Evolutionary conservation across 92 coral and sea anemone species (phyloP), one percentile per base, ranked within the genome.

Genomic region (Muricea muricata): DNA sequence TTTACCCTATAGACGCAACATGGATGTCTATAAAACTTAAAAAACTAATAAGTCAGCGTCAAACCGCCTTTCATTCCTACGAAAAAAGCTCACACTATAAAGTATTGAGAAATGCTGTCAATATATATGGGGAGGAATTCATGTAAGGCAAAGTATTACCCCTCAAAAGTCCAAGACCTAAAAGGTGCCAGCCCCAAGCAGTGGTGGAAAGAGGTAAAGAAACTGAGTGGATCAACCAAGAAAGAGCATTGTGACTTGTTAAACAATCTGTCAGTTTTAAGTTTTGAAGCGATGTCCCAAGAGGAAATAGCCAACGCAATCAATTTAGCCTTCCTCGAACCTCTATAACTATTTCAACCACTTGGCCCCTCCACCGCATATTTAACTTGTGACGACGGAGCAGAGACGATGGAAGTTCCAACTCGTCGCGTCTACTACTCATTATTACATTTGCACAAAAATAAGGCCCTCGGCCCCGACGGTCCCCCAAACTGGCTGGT

Each of bases 11-110:
- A 65, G 84, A 85, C 30, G 87, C 90, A 34, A 89, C 89, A 35
- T 89, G 89, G 89, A 84, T 79, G 89, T 61, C 89, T 35, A 81
- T 78, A 15, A 85, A 79, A 57, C 89, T 89, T 39, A 85, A 89
- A 41, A 56, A 79, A 29, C 72, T 65, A 15, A 84, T 89, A 57
- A 78, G 69, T 46, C 24, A 47, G 70, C 81, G 76, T 32, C 88
- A 84, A 41, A 23, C 2, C 9, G 86, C 89, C 80, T 84, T 89
- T 54, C 79, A 86, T 60, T 46, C 74, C n/a, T 41, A 80, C 23
- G 80, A 72, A 29, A 21, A 72, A 39, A 73, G 80, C 29, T 31
- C 28, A 23, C 15, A 48, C 28, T 80, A 66, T 73, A 79, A 80
- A 55, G 30, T 46, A 18, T 80, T 78, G 50, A 60, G 86, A 57